Conservation (phyloP, 1,140 invertebrate species). For the Heterodera schachtii region DNA sequence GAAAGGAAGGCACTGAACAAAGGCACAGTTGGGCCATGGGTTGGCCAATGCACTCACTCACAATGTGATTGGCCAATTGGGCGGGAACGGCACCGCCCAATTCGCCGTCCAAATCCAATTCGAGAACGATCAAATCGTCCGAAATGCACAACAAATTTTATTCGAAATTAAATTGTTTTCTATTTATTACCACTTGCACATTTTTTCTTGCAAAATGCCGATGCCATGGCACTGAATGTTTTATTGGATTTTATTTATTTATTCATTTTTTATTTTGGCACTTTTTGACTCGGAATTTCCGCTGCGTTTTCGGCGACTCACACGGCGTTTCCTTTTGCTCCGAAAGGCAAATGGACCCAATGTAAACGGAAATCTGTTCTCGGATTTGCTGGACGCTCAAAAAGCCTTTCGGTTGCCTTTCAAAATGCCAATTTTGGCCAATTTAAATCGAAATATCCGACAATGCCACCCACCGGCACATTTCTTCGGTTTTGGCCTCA, state of each 20-base stretch:
- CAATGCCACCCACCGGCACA: background rate
- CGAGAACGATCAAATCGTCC: slow-evolving; percentile 10
- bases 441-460: too few relatives aligned
- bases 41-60: background rate
- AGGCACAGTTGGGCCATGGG: background rate
- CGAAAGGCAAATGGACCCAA: background rate
- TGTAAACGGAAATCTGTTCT: background rate
- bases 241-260: background rate
- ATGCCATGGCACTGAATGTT: slow-evolving; percentile 5
- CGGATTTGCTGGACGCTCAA: background rate
- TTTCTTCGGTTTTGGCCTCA: background rate
- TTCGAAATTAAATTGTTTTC: background rate
- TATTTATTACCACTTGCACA: background rate
- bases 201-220: slow-evolving; percentile 12
- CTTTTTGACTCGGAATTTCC: background rate
- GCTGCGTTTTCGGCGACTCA: background rate
- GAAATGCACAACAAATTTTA: background rate
- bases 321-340: background rate
- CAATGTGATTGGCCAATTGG: slow-evolving; percentile 14
- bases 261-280: background rate
- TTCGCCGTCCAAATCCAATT: slow-evolving; percentile 13
- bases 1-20: slow-evolving; percentile 2
- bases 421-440: background rate
- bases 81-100: background rate
- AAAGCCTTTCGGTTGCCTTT: background rate